phyloP scores from a whole-genome alignment of 2,888 invertebrate genomes.

The Synergus laeviventris region DNA sequence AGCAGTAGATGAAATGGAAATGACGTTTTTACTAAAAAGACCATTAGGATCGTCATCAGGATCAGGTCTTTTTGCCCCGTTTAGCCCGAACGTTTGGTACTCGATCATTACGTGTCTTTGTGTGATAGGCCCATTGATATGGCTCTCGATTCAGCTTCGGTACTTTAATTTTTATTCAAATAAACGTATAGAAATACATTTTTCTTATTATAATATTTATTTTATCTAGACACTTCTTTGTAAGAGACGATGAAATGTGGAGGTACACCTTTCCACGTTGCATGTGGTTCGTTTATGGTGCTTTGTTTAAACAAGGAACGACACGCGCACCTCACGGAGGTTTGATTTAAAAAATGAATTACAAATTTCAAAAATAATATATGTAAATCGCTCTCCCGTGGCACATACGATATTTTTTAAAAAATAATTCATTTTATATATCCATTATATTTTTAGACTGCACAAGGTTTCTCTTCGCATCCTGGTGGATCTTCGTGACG shows the following conservation, averaged over 20 bases:
- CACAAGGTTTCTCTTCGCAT: slow-evolving; percentile 88
- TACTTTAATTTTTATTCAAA: slow-evolving; percentile 42
- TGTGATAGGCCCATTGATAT: slow-evolving; percentile 60
- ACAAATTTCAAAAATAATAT: background rate
- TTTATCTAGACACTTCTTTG: slow-evolving; percentile 61
- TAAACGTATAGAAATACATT: too few species aligned
- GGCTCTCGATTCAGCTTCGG: slow-evolving; percentile 17
- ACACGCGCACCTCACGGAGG: slow-evolving; percentile 88
- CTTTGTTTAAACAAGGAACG: slow-evolving; percentile 91
- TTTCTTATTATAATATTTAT: too few species aligned
- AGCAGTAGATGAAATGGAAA: slow-evolving; percentile 84
- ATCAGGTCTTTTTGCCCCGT: slow-evolving; percentile 89
- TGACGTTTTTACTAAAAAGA: slow-evolving; percentile 88
- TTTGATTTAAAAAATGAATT: slow-evolving; percentile 68
- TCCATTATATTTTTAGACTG: slow-evolving; percentile 82
- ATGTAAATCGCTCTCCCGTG: slow-evolving; percentile 49
- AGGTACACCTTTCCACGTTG: slow-evolving; percentile 83
- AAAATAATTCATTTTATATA: background rate
- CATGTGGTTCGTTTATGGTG: slow-evolving; percentile 92
- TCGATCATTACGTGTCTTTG: slow-evolving; percentile 84
- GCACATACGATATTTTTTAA: too few species aligned
- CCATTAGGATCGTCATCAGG: slow-evolving; percentile 90
- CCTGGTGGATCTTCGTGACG: slow-evolving; percentile 95
- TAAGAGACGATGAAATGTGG: slow-evolving; percentile 79
- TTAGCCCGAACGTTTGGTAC: slow-evolving; percentile 85